Evolutionary conservation across 53 echinoderm and acorn worm genomes (phyloP).

Genomic region (Paracentrotus lividus): DNA sequence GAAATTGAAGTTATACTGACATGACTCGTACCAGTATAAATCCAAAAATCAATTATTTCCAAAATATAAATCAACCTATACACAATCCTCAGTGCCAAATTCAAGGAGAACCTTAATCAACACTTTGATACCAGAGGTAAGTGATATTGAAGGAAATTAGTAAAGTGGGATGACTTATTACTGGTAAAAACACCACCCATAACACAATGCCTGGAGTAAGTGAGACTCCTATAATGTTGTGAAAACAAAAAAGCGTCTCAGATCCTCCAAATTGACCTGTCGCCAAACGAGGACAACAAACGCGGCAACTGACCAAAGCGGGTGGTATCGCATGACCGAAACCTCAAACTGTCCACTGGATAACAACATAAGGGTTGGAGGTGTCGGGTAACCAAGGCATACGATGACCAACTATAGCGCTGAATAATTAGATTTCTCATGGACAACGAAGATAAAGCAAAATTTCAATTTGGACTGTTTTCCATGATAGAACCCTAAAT

Average conservation of each 20-base stretch:
- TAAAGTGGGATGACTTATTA: not conserved
- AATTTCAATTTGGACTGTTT: not conserved
- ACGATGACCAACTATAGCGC: not conserved
- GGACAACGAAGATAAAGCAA: not conserved
- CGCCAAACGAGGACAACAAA: conserved; percentile 5
- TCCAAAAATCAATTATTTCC: not conserved
- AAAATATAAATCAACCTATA: not conserved
- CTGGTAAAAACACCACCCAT: not conserved
- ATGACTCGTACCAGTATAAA: not conserved
- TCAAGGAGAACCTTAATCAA: not conserved
- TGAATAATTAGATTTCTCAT: not conserved
- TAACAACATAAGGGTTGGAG: conserved; percentile 19
- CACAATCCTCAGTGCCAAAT: not conserved
- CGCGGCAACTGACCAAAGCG: not conserved
- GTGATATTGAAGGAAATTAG: not conserved
- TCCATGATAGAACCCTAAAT: not conserved
- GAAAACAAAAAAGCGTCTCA: not conserved
- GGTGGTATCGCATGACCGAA: not conserved
- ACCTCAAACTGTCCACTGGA: not conserved
- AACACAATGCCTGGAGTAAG: not conserved
- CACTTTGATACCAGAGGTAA: not conserved
- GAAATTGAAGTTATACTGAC: not conserved
- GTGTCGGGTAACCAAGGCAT: not conserved
- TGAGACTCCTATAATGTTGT: not conserved
- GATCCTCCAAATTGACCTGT: conserved; percentile 31